Evolutionary conservation across 1,140 invertebrate genomes (phyloP), one percentile per base, ranked within the genome.

Genomic region (Ostrea denselamellosa): DNA sequence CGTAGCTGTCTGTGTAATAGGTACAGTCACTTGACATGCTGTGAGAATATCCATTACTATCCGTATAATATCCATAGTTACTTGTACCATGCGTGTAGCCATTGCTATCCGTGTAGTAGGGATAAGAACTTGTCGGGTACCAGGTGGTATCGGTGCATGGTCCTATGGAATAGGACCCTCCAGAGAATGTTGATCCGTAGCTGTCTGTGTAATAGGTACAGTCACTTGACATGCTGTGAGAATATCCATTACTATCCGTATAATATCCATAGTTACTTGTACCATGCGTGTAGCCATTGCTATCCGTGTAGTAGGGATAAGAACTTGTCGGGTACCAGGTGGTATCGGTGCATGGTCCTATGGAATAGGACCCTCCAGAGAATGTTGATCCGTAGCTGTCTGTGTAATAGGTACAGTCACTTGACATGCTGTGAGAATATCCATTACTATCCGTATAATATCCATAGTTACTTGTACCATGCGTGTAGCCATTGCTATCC

Each of bases 171-270:
- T 71, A 71, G 7, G 65, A 71, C 25, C 65, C 65, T 71, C 22
- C 22, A 12, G 65, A 12, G 25, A 12, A 28, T 12, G 2, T 10
- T n/a, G 22, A 28, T 0, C 65, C 65, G 25, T 22, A 71, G 2
- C 10, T n/a, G 65, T 71, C 65, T 71, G 65, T 71, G 8, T 71
- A 71, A 71, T 71, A 71, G 7, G 65, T 71, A 71, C 65, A 71
- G 25, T 8, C 25, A 28, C 65, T 71, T 0, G n/a, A 22, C 3
- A 22, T 22, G 65, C 7, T 25, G 65, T 28, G 10, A 22, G 25
- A 22, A 58, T 58, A 58, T 19, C 19, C 14, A 58, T 58, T 58
- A 19, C 14, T 58, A 58, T 58, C 56, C 19, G 56, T 58, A 58
- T 58, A 58, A 58, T 14, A 58, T 14, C 12, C 8, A 25, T 28